phyloP scores from a whole-genome alignment of 2,888 invertebrate genomes.

The Nasonovia ribisnigri region DNA sequence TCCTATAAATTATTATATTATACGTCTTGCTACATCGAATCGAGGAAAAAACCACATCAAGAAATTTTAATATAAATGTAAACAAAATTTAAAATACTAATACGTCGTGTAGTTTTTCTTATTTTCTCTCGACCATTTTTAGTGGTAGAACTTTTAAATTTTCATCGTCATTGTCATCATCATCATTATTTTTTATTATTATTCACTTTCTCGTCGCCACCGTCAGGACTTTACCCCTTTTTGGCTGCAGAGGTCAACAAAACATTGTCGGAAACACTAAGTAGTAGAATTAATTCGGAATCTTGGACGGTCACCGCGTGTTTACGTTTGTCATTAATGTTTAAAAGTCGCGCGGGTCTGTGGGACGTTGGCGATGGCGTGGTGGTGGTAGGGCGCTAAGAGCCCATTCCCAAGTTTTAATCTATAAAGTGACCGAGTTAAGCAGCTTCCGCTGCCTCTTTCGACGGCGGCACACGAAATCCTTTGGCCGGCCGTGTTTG shows the following conservation, averaged over 20 bases:
- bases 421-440: slow-evolving; percentile 59
- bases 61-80: too few species aligned
- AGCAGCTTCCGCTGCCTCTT: slow-evolving; percentile 60
- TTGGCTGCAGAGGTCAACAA: slow-evolving; percentile 57
- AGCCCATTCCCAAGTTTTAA: slow-evolving; percentile 57
- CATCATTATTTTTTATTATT: background rate
- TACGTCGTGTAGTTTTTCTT: background rate
- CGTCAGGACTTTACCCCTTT: slow-evolving; percentile 24
- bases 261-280: slow-evolving; percentile 36
- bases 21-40: too few species aligned
- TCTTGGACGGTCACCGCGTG: slow-evolving; percentile 64
- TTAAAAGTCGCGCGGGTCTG: slow-evolving; percentile 52
- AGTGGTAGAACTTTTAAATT: too few species aligned
- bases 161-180: background rate
- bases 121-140: background rate
- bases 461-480: slow-evolving; percentile 8
- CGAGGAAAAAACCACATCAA: too few species aligned
- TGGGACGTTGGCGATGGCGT: background rate
- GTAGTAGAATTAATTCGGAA: slow-evolving; percentile 62
- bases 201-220: background rate
- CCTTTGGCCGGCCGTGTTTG: slow-evolving; percentile 48
- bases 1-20: background rate
- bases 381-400: background rate
- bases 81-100: too few species aligned
- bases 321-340: slow-evolving; percentile 64